Percentiles rank a stretch among this genome's conserved stretches.
Conservation (phyloP, 1,140 invertebrate genomes). For the Samia ricini region DNA sequence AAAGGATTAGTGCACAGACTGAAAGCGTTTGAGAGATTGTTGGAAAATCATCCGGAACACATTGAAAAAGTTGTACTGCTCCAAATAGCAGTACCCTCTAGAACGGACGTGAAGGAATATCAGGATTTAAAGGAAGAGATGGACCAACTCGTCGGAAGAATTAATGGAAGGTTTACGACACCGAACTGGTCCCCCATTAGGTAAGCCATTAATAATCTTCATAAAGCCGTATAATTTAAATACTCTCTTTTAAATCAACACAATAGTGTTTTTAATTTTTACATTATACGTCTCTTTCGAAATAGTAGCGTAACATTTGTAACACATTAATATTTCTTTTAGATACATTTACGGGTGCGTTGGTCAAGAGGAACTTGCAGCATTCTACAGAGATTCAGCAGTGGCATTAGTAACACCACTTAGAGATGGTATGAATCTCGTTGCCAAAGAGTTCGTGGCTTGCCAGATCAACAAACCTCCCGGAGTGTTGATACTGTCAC, state of each 20-base stretch:
- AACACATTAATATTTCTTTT: background rate
- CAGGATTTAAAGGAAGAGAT: constrained; percentile 94
- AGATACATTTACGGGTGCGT: constrained; percentile 93
- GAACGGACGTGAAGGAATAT: constrained; percentile 94
- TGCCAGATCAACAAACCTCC: constrained; percentile 93
- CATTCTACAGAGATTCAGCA: constrained; percentile 90
- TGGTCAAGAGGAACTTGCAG: constrained; percentile 90
- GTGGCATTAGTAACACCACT: constrained; percentile 92
- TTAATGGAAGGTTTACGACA: constrained; percentile 92
- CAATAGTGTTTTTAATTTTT: background rate
- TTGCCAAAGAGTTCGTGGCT: constrained; percentile 95
- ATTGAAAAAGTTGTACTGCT: constrained; percentile 89
- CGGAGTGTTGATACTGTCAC: constrained; percentile 92
- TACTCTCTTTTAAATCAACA: too few relatives aligned
- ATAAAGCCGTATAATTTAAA: too few relatives aligned
- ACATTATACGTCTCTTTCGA: background rate
- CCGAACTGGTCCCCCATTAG: constrained; percentile 95
- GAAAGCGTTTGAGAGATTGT: constrained; percentile 89
- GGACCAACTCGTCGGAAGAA: constrained; percentile 91
- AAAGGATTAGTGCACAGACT: constrained; percentile 93
- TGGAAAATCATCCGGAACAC: constrained; percentile 92
- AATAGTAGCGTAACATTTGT: background rate
- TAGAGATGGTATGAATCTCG: constrained; percentile 95
- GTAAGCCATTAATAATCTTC: too few relatives aligned
- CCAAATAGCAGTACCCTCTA: constrained; percentile 92